These are phyloP conservation scores for Chloropsis cyanopogon DNA, from an alignment of 2,113 vertebrate species.

Conservation along the genomic window DNA sequence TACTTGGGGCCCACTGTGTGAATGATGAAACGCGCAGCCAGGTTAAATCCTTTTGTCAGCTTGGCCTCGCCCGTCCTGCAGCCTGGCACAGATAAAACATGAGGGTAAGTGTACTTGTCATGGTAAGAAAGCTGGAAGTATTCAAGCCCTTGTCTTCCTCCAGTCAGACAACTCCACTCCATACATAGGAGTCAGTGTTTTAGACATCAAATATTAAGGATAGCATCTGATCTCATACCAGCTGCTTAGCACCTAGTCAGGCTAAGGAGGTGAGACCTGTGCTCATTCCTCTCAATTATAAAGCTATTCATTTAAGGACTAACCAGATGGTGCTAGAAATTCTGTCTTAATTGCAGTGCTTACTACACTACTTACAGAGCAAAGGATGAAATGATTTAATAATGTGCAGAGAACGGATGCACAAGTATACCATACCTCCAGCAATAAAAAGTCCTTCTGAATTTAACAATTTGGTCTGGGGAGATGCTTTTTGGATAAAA, in stretches of 20 bases:
- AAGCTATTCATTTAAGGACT: neutral
- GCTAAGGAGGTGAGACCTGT: neutral
- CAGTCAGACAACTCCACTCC: neutral
- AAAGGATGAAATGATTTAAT: neutral
- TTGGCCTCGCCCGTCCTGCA: conserved; percentile 96
- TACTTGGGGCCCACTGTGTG: conserved; percentile 97
- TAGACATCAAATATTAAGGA: neutral
- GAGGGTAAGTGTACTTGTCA: neutral
- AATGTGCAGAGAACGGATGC: neutral
- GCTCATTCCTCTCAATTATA: neutral
- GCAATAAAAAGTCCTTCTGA: neutral
- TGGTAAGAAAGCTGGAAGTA: neutral
- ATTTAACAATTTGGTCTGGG: neutral
- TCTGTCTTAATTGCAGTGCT: neutral
- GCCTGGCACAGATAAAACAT: conserved; percentile 66
- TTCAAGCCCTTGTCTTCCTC: neutral
- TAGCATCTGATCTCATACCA: neutral
- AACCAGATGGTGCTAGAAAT: neutral
- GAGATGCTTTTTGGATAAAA: neutral
- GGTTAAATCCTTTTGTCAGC: conserved; percentile 91
- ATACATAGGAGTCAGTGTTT: accelerated
- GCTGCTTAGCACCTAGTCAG: neutral
- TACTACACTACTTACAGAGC: neutral
- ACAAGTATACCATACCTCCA: neutral
- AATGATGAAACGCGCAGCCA: conserved; percentile 93